phyloP scores from a whole-genome alignment of 2,113 vertebrate genomes.

The Elephas maximus region DNA sequence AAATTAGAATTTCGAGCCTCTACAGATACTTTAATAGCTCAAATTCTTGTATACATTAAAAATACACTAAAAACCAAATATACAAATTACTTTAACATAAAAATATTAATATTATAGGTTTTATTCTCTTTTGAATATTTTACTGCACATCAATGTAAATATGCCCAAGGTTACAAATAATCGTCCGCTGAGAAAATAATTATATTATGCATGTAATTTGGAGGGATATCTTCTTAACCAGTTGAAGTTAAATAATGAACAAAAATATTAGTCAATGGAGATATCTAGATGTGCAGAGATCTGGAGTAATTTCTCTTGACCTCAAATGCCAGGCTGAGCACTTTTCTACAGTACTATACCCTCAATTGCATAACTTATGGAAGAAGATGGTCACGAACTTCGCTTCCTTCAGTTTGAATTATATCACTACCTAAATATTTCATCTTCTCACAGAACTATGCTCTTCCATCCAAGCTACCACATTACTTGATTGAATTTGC shows the following conservation, averaged over 20 bases:
- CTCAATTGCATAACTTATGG: not conserved
- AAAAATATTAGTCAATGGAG: not conserved
- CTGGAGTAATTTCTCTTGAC: not conserved
- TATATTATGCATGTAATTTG: not conserved
- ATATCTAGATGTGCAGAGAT: not conserved
- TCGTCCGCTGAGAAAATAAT: not conserved
- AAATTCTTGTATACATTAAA: not conserved
- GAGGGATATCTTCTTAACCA: not conserved
- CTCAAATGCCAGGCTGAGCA: not conserved
- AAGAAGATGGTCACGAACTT: not conserved
- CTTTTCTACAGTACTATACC: not conserved
- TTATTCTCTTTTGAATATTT: not conserved
- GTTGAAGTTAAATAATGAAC: not conserved
- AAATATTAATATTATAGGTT: not conserved
- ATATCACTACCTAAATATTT: not conserved
- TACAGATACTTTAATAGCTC: not conserved
- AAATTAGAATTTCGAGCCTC: not conserved
- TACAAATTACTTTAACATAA: not conserved
- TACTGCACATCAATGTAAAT: not conserved
- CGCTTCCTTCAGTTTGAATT: not conserved
- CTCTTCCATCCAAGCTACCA: not conserved
- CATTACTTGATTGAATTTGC: not conserved
- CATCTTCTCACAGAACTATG: not conserved
- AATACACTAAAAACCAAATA: not conserved
- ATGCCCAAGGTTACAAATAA: not conserved